Conservation (phyloP, 2,797 vertebrate species). For the Cephalopachus bancanus region DNA sequence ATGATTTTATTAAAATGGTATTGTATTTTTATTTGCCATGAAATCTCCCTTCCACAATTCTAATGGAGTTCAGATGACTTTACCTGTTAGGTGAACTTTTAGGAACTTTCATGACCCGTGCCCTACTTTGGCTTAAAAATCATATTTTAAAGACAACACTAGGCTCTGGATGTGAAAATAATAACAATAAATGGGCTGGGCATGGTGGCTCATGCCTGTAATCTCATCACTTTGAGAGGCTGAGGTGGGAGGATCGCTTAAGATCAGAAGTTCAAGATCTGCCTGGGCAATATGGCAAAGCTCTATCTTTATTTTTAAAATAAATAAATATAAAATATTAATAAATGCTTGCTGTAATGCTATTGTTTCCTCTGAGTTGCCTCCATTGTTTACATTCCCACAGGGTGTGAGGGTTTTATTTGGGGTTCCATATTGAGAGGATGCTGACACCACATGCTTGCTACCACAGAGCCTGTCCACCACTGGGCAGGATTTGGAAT, state of each 20-base stretch:
- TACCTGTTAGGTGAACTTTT: constrained; percentile 88
- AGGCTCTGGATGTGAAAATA: background rate
- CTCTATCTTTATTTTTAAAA: no score
- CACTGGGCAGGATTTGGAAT: background rate
- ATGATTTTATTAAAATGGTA: constrained; percentile 90
- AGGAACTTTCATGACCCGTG: constrained; percentile 88
- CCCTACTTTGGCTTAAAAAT: constrained; percentile 85
- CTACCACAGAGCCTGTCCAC: background rate
- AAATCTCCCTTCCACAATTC: constrained; percentile 89
- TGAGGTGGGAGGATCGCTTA: no score
- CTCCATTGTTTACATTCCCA: background rate
- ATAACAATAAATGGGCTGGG: background rate
- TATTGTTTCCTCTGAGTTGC: background rate
- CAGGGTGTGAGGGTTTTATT: background rate
- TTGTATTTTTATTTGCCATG: constrained; percentile 90
- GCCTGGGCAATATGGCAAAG: no score
- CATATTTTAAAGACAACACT: constrained; percentile 78
- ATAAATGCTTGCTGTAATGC: background rate
- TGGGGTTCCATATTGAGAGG: background rate
- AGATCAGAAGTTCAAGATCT: no score
- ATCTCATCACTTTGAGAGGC: no score
- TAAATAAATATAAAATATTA: background rate
- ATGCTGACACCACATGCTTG: background rate
- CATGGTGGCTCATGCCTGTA: no score
- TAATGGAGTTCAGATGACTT: constrained; percentile 90